Evolutionary conservation across 2,113 vertebrate genomes (phyloP), one percentile per base, ranked within the genome.

Genomic region (Gopherus flavomarginatus): DNA sequence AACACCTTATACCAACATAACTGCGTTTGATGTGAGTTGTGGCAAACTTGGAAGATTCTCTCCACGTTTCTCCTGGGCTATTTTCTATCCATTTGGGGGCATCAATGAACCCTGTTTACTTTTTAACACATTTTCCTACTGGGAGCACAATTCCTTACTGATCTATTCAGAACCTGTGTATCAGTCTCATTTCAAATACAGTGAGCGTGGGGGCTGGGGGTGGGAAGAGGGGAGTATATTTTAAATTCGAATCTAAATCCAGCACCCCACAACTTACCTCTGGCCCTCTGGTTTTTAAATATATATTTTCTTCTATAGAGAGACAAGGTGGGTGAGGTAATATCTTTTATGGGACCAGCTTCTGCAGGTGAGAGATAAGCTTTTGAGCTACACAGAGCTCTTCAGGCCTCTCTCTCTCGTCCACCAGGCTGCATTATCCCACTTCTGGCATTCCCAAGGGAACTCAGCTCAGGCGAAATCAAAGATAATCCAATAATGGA

Each of bases 401-500:
- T 72, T 72, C 19, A 5, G n/a, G 65, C 35, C 83, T 29, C 35
- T 0, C 0, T 53, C 85, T 4, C 9, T 19, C 42, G 80, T 93
- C 53, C 87, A 44, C 65, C 4, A 3, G 80, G 81, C 13, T 1
- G 9, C 57, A 92, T 89, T 89, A 35, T 50, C 50, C 14, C 38
- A 50, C 10, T 38, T 54, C 29, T 81, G 80, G 31, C 13, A 86
- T 69, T 2, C 59, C 62, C 83, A 81, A 92, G 49, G 75, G 87
- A 95, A 81, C 21, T 94, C 24, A 0, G 1, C 24, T 49, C 12
- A 69, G 77, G 3, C 3, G 90, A 83, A 90, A 84, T 87, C 47
- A 95, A 89, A 96, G 80, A 87, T 53, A 87, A 90, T 22, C 5
- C 13, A 53, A 77, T 94, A 95, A 80, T 75, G 59, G 38, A 77